These are phyloP conservation scores for Acanthopleura granulata DNA, from an alignment of 2,888 invertebrate species.

Conservation along the genomic window DNA sequence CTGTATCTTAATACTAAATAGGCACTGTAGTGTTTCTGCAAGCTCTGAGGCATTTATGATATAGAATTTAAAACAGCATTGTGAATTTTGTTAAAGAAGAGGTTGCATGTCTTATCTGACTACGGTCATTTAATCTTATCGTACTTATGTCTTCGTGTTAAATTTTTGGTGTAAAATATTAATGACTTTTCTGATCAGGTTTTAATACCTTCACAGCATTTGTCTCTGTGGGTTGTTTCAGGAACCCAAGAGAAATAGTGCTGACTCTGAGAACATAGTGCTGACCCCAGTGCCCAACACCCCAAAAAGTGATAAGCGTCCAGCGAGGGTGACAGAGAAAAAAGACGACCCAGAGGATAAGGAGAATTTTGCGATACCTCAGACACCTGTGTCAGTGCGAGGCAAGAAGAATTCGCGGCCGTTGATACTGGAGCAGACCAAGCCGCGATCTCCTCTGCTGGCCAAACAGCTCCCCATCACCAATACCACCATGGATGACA, in stretches of 20 bases:
- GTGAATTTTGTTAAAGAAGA: too few relatives aligned
- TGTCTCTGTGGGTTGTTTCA: not conserved
- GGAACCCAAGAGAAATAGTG: conserved; percentile 1
- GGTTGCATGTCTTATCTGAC: too few relatives aligned
- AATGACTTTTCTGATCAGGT: too few relatives aligned
- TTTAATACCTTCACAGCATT: too few relatives aligned
- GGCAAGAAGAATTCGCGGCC: conserved; percentile 3
- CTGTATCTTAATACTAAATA: too few relatives aligned
- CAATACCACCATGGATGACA: conserved; percentile 50
- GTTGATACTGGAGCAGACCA: conserved; percentile 28
- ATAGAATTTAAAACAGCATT: too few relatives aligned
- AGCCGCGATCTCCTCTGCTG: conserved; percentile 52
- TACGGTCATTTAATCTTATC: too few relatives aligned
- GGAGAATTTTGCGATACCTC: conserved; percentile 65
- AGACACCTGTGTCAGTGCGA: conserved; percentile 51
- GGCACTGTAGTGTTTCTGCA: too few relatives aligned
- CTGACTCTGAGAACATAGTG: not conserved
- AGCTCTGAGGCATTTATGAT: too few relatives aligned
- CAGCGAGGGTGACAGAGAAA: conserved; percentile 25
- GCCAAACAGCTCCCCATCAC: conserved; percentile 43
- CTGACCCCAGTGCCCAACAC: conserved; percentile 27
- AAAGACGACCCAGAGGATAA: conserved; percentile 26
- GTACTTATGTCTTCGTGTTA: too few relatives aligned
- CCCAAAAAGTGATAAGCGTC: conserved; percentile 33
- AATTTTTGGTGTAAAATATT: too few relatives aligned